Evolutionary conservation across 1,140 invertebrate genomes (phyloP), one percentile per base, ranked within the genome.

Genomic region (Polyergus mexicanus): DNA sequence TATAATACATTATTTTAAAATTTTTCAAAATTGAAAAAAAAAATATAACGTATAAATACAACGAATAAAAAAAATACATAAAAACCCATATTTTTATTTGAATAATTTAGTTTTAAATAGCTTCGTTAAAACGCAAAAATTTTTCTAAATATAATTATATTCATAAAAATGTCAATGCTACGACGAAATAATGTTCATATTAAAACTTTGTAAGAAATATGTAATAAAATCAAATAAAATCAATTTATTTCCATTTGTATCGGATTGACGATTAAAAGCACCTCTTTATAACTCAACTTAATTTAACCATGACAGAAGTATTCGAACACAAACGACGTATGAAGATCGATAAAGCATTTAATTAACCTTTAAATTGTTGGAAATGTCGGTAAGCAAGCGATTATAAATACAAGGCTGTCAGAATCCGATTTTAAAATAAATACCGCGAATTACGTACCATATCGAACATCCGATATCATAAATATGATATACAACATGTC

Each of bases 321-420:
- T 47, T 25, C 16, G 3, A 32, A 32, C 32, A 32, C 32, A 32
- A 32, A 51, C 47, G 19, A 16, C 68, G 2, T n/a, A 47, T 47
- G 28, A 10, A n/a, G 13, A 22, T 72, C 10, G 10, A 28, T 58
- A 54, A 74, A 35, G 5, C 7, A 4, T 56, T 60, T 41, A n/a
- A 75, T 75, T 75, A 75, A 60, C 35, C n/a, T 32, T 75, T 38
- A 6, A 60, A 75, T 75, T 25, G n/a, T n/a, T 56, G 1, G 51
- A 74, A 56, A 74, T 56, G 19, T 41, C 16, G 13, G 0, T 16
- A 56, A 71, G 16, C 19, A 13, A 38, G 0, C 8, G 22, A 25
- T 58, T 58, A 7, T n/a, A n/a, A n/a, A n/a, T 75, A 41, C 35
- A n/a, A 7, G 3, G 47, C 10, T 60, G 19, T 4, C 56, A 41